Conservation (phyloP, 2,113 vertebrate species). For the Anguilla japonica region DNA sequence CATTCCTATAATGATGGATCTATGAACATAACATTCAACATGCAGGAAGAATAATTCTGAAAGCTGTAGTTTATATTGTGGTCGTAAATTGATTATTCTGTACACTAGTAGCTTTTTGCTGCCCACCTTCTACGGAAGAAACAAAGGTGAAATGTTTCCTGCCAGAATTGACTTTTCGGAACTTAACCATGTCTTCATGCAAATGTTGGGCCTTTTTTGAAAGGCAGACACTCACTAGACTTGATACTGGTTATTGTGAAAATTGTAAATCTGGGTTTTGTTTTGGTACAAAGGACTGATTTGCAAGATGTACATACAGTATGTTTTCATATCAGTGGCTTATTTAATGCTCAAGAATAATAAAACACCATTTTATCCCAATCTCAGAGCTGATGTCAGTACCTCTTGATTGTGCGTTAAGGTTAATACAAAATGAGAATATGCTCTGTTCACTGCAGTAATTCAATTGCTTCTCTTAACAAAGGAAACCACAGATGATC, state of each 20-base stretch:
- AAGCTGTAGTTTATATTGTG: not conserved
- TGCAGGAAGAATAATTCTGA: not conserved
- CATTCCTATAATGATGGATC: too few relatives aligned
- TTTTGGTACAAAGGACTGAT: slow-evolving; percentile 52
- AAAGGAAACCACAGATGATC: not conserved
- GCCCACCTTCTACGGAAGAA: slow-evolving; percentile 26
- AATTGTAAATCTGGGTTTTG: slow-evolving; percentile 31
- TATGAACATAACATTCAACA: too few relatives aligned
- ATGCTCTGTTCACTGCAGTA: not conserved
- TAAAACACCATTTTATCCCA: slow-evolving; percentile 43
- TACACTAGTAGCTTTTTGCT: slow-evolving; percentile 38
- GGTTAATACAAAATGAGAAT: not conserved
- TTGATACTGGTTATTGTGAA: not conserved
- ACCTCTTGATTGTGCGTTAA: not conserved
- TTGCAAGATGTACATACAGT: slow-evolving; percentile 60
- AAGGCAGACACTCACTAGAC: not conserved
- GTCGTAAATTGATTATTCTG: not conserved
- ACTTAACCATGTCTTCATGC: not conserved
- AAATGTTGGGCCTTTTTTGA: not conserved
- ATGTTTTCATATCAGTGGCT: slow-evolving; percentile 56
- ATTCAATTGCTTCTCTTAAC: not conserved
- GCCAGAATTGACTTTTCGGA: not conserved
- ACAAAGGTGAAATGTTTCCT: not conserved
- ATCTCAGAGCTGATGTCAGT: not conserved
- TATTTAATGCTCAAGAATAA: slow-evolving; percentile 44